Base-by-base conservation (phyloP, 2,797 vertebrate species). In the Eleutherodactylus coqui region DNA sequence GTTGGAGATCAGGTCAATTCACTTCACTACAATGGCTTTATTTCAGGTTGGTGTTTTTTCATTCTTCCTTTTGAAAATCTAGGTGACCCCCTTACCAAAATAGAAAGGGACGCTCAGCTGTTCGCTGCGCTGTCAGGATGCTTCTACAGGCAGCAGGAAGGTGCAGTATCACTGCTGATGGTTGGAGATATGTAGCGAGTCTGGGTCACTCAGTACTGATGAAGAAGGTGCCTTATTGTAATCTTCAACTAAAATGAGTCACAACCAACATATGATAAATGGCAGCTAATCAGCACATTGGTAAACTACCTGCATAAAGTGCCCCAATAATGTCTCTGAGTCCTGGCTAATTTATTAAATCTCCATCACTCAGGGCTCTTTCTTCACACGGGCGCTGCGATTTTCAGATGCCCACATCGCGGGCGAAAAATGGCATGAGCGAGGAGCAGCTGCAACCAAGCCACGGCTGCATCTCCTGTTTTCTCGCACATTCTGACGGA, bases 31-130 rank as follows among this genome's bases (percentile, higher is more conserved):
- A 45, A 45, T 45, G 1, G 14, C 11, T 24, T 58, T 27, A 1
- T 58, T 58, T 11, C 4, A 7, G n/a, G 24, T 58, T n/a, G 4
- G n/a, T 58, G 5, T 60, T 13, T 0, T 7, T 64, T 34, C 27
- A n/a, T 73, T 41, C 16, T 7, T 16, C 5, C 24, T 21, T 27
- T 43, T 16, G n/a, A 5, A n/a, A 45, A 73, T 72, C 24, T 73
- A 73, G 69, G 38, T 73, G 41, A 73, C 41, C 69, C 69, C 69
- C 43, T 73, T 73, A 43, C 24, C 24, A 73, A 27, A 73, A 73
- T 70, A 70, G 67, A 24, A 14, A 0, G 38, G 0, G 69, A 24
- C 13, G 11, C 45, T n/a, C 38, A 45, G 69, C 69, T 73, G 69
- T 45, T 4, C 41, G 1, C 29, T 64, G 27, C 29, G 2, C 36